Conservation (phyloP, 2,888 invertebrate species). For the Eurytoma adleriae region DNA sequence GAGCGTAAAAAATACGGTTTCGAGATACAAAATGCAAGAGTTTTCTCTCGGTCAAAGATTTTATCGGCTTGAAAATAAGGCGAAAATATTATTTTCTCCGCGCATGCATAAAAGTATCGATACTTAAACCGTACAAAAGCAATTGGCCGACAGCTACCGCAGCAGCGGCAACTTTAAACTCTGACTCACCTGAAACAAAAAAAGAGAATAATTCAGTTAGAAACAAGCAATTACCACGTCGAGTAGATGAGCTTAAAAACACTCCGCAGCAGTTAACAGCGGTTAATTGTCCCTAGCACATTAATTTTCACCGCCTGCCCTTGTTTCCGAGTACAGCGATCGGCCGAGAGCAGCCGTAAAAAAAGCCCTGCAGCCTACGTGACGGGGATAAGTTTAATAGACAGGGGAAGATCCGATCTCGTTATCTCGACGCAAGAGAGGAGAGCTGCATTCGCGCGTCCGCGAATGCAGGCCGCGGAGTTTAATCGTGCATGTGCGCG, state of each 20-base stretch:
- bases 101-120: slow-evolving; percentile 16
- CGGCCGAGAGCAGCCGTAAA: not conserved
- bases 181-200: slow-evolving; percentile 50
- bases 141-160: not conserved
- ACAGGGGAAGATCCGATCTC: slow-evolving; percentile 8
- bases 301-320: not conserved
- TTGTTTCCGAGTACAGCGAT: not conserved
- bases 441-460: not conserved
- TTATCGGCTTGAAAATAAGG: slow-evolving; percentile 21
- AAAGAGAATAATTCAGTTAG: slow-evolving; percentile 13
- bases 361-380: not conserved
- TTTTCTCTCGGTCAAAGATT: slow-evolving; percentile 21
- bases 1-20: no score
- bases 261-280: not conserved
- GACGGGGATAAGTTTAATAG: slow-evolving; percentile 26
- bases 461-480: not conserved
- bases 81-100: slow-evolving; percentile 31
- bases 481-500: slow-evolving; percentile 14
- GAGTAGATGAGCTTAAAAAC: slow-evolving; percentile 14
- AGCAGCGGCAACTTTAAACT: slow-evolving; percentile 14
- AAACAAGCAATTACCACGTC: not conserved
- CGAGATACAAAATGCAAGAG: not conserved
- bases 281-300: no score
- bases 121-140: not conserved
- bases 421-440: not conserved